These are phyloP conservation scores for Morus bassanus DNA, from an alignment of 2,797 vertebrate species.

Conservation along the genomic window DNA sequence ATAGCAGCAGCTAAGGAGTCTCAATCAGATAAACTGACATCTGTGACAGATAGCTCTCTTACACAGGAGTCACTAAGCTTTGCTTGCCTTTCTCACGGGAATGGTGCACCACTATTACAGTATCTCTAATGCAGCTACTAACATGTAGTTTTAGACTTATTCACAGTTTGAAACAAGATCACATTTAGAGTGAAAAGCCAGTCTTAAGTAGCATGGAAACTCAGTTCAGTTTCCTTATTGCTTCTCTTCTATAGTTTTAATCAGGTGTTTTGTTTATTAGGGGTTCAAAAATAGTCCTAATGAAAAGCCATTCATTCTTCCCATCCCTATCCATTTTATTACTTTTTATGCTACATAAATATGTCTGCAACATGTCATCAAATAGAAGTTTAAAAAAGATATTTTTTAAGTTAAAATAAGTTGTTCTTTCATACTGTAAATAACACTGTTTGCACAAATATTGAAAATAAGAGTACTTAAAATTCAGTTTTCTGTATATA, in stretches of 20 bases:
- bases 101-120: conserved; percentile 74
- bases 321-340: neutral
- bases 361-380: neutral
- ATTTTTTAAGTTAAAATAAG: neutral
- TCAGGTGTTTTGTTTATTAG: conserved; percentile 72
- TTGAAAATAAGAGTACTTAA: neutral
- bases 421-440: neutral
- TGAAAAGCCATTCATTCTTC: conserved; percentile 52
- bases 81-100: conserved; percentile 80
- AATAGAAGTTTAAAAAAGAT: neutral
- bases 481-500: neutral
- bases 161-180: conserved; percentile 87
- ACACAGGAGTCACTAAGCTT: conserved; percentile 82
- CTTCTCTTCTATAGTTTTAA: conserved; percentile 73
- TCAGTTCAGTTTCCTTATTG: conserved; percentile 81
- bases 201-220: conserved; percentile 81
- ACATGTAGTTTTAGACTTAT: conserved; percentile 74
- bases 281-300: conserved; percentile 62
- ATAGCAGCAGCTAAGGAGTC: conserved; percentile 59
- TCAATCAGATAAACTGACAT: conserved; percentile 80
- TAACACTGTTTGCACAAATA: neutral
- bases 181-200: conserved; percentile 80
- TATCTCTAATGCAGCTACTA: conserved; percentile 78
- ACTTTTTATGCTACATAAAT: neutral
- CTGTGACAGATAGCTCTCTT: conserved; percentile 80